Evolutionary conservation across 1,140 invertebrate genomes (phyloP).

Genomic region (Argopecten irradians): DNA sequence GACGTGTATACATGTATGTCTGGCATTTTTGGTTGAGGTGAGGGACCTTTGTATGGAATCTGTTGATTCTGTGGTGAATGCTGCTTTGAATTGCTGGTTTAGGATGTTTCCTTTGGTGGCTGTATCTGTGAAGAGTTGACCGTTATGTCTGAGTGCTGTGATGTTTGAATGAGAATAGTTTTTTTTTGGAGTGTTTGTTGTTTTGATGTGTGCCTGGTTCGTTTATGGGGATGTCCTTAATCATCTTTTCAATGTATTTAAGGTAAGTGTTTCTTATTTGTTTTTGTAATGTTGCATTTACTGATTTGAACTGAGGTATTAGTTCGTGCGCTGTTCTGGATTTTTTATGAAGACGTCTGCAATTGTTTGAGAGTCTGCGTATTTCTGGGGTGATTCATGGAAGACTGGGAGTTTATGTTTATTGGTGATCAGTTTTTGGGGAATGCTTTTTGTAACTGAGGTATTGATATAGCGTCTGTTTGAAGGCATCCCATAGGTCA

Average conservation of each 20-base stretch:
- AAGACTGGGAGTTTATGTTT: too few relatives aligned
- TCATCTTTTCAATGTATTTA: not conserved
- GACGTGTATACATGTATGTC: conserved; percentile 19
- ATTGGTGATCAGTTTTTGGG: too few relatives aligned
- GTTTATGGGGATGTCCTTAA: not conserved
- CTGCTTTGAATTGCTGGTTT: conserved; percentile 18
- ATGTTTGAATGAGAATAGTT: conserved; percentile 25
- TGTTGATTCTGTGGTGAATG: conserved; percentile 29
- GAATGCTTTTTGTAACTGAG: too few relatives aligned
- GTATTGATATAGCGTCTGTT: too few relatives aligned
- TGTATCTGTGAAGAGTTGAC: not conserved
- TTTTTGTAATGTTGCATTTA: not conserved
- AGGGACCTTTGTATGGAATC: conserved; percentile 31
- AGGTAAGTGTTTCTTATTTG: conserved; percentile 5
- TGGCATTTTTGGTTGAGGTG: conserved; percentile 8
- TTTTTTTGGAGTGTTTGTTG: conserved; percentile 19
- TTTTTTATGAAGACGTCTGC: not conserved
- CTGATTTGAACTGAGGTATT: not conserved
- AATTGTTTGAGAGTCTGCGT: too few relatives aligned
- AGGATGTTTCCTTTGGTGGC: not conserved
- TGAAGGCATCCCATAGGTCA: too few relatives aligned
- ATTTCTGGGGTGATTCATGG: too few relatives aligned
- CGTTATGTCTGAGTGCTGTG: not conserved
- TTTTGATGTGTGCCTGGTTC: not conserved
- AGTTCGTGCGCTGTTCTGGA: not conserved